Evolutionary conservation across 2,888 invertebrate species (phyloP).

Genomic region (Eupithecia pulchellata): DNA sequence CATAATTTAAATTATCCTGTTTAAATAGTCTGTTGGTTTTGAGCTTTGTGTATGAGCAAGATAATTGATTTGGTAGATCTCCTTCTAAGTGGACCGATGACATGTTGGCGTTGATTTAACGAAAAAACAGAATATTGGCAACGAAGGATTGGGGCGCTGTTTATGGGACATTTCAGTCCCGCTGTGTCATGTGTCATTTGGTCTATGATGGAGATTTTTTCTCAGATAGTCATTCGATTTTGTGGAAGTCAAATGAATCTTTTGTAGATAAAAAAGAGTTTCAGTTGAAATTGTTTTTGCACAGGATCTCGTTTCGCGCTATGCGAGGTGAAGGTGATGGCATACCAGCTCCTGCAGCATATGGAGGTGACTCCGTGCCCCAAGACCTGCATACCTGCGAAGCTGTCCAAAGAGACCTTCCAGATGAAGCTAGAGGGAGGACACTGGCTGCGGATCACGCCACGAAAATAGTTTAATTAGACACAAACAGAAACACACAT

Average conservation of each 20-base stretch:
- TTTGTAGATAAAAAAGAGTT: neutral
- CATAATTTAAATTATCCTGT: no score
- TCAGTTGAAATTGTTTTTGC: neutral
- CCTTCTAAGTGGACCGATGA: neutral
- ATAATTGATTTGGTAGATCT: neutral
- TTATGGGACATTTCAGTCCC: no score
- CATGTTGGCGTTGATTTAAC: no score
- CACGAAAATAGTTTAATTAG: slow-evolving; percentile 23
- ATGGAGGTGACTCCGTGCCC: slow-evolving; percentile 61
- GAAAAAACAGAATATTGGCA: no score
- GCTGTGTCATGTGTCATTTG: no score
- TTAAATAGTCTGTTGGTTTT: neutral
- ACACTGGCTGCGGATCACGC: slow-evolving; percentile 61
- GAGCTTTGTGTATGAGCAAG: neutral
- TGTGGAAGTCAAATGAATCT: no score
- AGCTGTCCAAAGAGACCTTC: slow-evolving; percentile 52
- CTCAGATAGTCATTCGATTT: no score
- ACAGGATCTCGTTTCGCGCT: slow-evolving; percentile 71
- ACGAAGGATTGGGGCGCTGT: no score
- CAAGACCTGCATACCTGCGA: slow-evolving; percentile 59
- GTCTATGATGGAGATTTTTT: no score
- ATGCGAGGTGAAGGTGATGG: slow-evolving; percentile 70
- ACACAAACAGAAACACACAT: neutral
- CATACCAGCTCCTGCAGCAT: slow-evolving; percentile 65
- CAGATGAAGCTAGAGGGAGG: slow-evolving; percentile 62